Conservation (phyloP, 2,797 vertebrate genomes). For the Phataginus tricuspis region DNA sequence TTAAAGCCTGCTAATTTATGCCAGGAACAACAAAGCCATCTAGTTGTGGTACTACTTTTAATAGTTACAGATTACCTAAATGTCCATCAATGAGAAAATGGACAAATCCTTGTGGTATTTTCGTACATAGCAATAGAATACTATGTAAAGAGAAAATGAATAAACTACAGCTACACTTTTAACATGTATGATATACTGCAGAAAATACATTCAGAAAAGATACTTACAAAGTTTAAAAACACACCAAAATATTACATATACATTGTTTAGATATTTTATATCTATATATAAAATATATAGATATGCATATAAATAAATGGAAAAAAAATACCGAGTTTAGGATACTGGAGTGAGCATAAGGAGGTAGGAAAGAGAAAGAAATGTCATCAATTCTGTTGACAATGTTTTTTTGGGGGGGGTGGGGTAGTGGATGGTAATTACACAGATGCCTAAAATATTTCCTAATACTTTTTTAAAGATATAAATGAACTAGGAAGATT, state of each 20-base stretch:
- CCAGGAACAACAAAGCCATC: not conserved
- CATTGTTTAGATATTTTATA: not conserved
- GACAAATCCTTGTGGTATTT: not conserved
- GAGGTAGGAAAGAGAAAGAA: not conserved
- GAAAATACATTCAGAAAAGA: not conserved
- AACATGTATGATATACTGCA: not conserved
- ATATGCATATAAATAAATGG: not conserved
- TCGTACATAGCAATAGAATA: not conserved
- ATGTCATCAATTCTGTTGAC: not conserved
- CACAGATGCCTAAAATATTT: not conserved
- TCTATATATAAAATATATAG: not conserved
- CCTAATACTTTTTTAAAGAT: not conserved
- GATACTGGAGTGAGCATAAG: not conserved
- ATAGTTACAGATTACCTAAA: constrained; percentile 18
- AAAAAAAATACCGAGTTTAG: not conserved
- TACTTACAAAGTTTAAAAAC: not conserved
- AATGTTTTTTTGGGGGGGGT: not conserved
- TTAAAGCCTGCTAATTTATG: not conserved
- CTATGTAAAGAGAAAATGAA: not conserved
- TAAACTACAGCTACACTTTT: not conserved
- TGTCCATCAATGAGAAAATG: not conserved
- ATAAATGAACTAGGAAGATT: not conserved
- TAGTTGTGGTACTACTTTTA: constrained; percentile 5
- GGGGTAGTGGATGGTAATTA: not conserved
- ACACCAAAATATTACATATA: not conserved